Percentiles rank a stretch among this genome's conserved stretches.
These are phyloP conservation scores for Syngnathus scovelli DNA, from an alignment of 2,113 vertebrate genomes.

Conservation along the genomic window DNA sequence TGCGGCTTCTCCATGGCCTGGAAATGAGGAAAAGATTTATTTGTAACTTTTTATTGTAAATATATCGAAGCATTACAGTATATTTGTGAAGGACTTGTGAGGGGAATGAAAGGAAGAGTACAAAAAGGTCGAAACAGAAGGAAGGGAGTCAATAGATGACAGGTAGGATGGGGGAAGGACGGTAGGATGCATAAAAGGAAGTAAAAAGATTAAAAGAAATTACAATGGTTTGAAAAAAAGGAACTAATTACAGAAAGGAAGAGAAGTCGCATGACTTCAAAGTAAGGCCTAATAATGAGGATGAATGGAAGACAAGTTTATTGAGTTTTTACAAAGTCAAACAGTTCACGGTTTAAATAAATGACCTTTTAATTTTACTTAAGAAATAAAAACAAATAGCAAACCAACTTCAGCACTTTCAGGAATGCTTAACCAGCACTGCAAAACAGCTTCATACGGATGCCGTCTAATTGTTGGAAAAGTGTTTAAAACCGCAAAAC, in stretches of 20 bases:
- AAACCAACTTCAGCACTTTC: background rate
- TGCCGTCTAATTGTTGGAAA: background rate
- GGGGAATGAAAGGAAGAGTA: background rate
- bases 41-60: background rate
- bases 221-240: background rate
- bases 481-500: background rate
- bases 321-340: background rate
- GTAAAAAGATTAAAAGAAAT: background rate
- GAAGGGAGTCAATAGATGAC: background rate
- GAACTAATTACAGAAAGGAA: background rate
- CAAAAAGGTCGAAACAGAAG: background rate
- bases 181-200: background rate
- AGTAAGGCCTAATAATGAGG: background rate
- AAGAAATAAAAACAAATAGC: background rate
- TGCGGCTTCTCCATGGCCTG: slow-evolving; percentile 60
- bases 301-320: background rate
- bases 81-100: background rate
- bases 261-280: background rate
- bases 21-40: slow-evolving; percentile 8
- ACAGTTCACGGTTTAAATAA: background rate
- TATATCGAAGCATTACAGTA: background rate
- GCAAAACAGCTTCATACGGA: background rate
- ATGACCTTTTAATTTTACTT: background rate
- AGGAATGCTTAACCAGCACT: background rate
- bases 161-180: background rate